Base-by-base conservation (phyloP, 2,113 vertebrate genomes). In the Formicarius rufipectus region DNA sequence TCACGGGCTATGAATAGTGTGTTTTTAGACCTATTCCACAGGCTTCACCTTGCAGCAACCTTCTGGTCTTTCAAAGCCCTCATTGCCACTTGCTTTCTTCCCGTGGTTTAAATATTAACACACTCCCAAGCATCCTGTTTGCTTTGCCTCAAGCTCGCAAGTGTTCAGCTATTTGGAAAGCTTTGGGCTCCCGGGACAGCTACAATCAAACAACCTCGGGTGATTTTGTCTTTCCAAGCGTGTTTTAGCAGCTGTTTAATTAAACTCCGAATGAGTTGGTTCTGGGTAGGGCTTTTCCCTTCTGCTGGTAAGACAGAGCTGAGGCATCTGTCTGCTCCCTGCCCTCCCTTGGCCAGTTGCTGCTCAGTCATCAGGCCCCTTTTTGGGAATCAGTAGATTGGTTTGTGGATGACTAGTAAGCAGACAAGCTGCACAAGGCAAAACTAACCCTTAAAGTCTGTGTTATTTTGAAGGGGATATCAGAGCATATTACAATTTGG, bases 191-290 rank as follows among this genome's bases (percentile, higher is more conserved):
- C 45, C 0, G 0, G 72, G 87, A 83, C 0, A 1, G 74, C 77
- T 94, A 17, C 71, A 84, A 76, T 89, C 72, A 91, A 94, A 91
- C 66, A 92, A 95, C 95, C 84, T 73, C 2, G 5, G 84, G 90
- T 86, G 84, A 63, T 92, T 49, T 52, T 77, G 25, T 80, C 52
- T 90, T 77, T 77, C 63, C 67, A 90, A 39, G 16, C 1, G 0
- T 90, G 79, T 77, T 84, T 93, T 79, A 92, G 76, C 80, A 93
- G 80, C 88, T 95, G 86, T 94, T 96, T 95, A 90, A 96, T 96
- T 97, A 95, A 95, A 90, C 56, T 83, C 76, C 35, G 84, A 52
- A 78, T 81, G 40, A 90, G 58, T 74, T 3, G 9, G 80, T 94
- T 93, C 84, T 93, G 93, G 95, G 88, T 86, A 92, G 72, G 67